A percentile compares a stretch with the other conserved stretches of the same genome.
phyloP scores from a whole-genome alignment of 1,140 invertebrate species.

The Drosophila sechellia region DNA sequence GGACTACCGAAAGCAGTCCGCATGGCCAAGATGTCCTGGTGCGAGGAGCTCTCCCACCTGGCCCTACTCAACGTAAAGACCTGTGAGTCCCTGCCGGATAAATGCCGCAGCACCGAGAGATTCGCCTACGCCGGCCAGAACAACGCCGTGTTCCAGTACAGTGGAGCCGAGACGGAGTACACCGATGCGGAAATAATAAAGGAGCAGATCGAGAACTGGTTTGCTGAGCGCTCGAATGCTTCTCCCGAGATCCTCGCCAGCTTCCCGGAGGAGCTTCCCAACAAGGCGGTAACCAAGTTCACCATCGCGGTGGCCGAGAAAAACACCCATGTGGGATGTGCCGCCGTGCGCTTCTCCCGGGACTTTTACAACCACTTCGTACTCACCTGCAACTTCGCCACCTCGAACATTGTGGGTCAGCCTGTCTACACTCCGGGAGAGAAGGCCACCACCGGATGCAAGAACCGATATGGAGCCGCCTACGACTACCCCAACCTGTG shows the following conservation, averaged over 20 bases:
- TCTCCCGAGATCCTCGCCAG: slow-evolving; percentile 43
- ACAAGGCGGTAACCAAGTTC: slow-evolving; percentile 44
- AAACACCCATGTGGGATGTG: slow-evolving; percentile 62
- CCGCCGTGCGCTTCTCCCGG: slow-evolving; percentile 54
- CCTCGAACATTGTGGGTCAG: slow-evolving; percentile 55
- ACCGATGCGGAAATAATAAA: slow-evolving; percentile 56
- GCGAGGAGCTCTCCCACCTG: slow-evolving; percentile 58
- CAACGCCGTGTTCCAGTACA: slow-evolving; percentile 65
- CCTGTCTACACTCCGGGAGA: slow-evolving; percentile 21
- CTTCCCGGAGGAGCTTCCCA: slow-evolving; percentile 53
- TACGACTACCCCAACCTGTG: slow-evolving; percentile 32
- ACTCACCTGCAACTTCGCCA: slow-evolving; percentile 64
- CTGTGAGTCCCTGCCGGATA: slow-evolving; percentile 52
- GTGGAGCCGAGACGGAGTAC: slow-evolving; percentile 56
- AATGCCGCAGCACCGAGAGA: slow-evolving; percentile 67
- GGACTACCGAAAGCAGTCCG: slow-evolving; percentile 54
- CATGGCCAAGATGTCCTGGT: slow-evolving; percentile 73
- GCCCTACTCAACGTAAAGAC: slow-evolving; percentile 55
- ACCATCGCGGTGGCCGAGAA: slow-evolving; percentile 60
- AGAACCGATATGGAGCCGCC: slow-evolving; percentile 8
- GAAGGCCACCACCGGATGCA: slow-evolving; percentile 6
- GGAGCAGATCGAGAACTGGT: slow-evolving; percentile 68
- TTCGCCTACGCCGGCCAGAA: slow-evolving; percentile 66
- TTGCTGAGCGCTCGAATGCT: slow-evolving; percentile 37
- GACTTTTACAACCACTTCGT: slow-evolving; percentile 67